Evolutionary conservation across 2,888 invertebrate genomes (phyloP).

Genomic region (Papilio demoleus): DNA sequence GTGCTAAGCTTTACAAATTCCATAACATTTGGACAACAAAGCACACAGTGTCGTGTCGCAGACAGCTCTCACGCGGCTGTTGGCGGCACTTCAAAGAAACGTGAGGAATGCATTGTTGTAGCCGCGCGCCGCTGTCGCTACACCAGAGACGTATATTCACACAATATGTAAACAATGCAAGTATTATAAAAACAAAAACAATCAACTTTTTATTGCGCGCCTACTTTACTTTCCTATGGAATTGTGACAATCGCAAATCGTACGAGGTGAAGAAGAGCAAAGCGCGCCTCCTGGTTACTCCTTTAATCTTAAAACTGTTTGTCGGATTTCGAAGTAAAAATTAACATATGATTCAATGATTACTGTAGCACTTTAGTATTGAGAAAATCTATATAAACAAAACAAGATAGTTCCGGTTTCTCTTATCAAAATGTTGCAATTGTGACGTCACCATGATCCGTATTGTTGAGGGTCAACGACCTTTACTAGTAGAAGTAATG

Average conservation of each 20-base stretch:
- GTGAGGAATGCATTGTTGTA: constrained; percentile 17
- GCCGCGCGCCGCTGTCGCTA: not conserved
- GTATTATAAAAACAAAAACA: constrained; percentile 8
- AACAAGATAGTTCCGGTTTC: not conserved
- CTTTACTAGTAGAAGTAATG: not conserved
- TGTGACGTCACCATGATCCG: not conserved
- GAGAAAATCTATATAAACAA: too few species aligned
- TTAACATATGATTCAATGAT: too few species aligned
- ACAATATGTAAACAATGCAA: constrained; percentile 24
- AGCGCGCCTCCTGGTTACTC: too few species aligned
- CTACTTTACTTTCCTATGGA: not conserved
- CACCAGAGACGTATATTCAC: constrained; percentile 1
- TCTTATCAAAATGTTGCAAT: not conserved
- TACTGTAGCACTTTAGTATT: too few species aligned
- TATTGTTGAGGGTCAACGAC: not conserved
- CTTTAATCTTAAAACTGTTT: too few species aligned
- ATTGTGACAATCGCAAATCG: not conserved
- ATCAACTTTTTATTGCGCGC: not conserved
- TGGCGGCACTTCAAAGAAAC: constrained; percentile 7
- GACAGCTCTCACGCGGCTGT: not conserved
- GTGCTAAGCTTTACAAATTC: too few species aligned
- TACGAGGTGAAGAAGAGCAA: not conserved
- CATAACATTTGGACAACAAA: too few species aligned
- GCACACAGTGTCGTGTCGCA: not conserved
- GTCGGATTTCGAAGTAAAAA: too few species aligned